phyloP scores from a whole-genome alignment of 2,888 invertebrate genomes.

The Bombylius major region DNA sequence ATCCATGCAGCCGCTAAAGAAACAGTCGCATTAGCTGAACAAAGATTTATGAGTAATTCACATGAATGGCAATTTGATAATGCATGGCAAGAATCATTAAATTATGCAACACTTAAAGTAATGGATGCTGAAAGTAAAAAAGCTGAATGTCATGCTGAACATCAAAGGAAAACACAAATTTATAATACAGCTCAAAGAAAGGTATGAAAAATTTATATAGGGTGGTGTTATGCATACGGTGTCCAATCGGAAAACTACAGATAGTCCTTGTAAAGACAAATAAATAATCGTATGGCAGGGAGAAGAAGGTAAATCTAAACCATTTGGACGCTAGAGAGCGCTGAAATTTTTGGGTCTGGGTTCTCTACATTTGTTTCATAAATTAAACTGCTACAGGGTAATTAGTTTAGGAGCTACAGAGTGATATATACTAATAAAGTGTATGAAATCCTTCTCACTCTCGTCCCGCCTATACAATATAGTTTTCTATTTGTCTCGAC shows the following conservation, averaged over 20 bases:
- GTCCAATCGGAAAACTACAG: neutral
- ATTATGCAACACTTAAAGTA: slow-evolving; percentile 89
- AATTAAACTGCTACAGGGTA: too few species aligned
- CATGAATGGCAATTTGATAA: slow-evolving; percentile 68
- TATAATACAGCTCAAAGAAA: slow-evolving; percentile 73
- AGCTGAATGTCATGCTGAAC: slow-evolving; percentile 77
- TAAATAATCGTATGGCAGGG: too few species aligned
- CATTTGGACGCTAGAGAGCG: too few species aligned
- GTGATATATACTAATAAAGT: too few species aligned
- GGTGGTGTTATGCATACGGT: neutral
- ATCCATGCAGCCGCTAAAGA: slow-evolving; percentile 88
- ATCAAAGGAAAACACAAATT: slow-evolving; percentile 65
- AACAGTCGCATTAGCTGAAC: slow-evolving; percentile 82
- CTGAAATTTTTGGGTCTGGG: too few species aligned
- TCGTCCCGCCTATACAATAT: too few species aligned
- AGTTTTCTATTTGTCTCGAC: too few species aligned
- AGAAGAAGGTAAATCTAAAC: too few species aligned
- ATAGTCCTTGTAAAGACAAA: too few species aligned
- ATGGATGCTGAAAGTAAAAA: slow-evolving; percentile 89
- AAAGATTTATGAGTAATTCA: slow-evolving; percentile 44
- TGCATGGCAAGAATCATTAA: slow-evolving; percentile 95
- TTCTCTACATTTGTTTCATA: too few species aligned
- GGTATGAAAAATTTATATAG: slow-evolving; percentile 30
- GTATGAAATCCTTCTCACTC: too few species aligned
- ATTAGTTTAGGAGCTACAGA: too few species aligned